These are phyloP conservation scores for Fistularia commersonii DNA, from an alignment of 2,797 vertebrate genomes.

Conservation along the genomic window DNA sequence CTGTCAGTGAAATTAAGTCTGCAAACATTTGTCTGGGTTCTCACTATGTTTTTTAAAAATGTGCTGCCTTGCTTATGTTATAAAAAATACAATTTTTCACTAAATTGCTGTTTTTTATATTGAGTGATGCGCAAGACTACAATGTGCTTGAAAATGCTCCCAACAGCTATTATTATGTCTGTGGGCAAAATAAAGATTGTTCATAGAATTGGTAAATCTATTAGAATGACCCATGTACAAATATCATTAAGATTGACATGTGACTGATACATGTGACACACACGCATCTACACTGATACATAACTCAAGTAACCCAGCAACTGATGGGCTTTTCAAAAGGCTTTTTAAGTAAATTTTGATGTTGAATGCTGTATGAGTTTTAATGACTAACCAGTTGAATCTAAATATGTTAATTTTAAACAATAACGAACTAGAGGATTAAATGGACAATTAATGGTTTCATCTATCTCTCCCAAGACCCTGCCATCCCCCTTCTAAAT, in stretches of 20 bases:
- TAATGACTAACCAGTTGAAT: constrained; percentile 27
- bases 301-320: constrained; percentile 26
- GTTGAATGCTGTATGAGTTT: constrained; percentile 56
- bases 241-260: constrained; percentile 47
- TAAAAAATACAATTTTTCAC: constrained; percentile 59
- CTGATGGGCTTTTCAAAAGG: constrained; percentile 7
- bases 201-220: constrained; percentile 73
- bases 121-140: constrained; percentile 38
- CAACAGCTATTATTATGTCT: constrained; percentile 45
- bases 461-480: too few species aligned
- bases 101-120: constrained; percentile 66
- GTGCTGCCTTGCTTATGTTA: constrained; percentile 38
- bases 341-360: constrained; percentile 65
- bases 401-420: too few species aligned
- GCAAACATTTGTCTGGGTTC: constrained; percentile 37
- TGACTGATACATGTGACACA: constrained; percentile 18
- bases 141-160: constrained; percentile 55
- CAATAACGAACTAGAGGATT: too few species aligned
- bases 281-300: constrained; percentile 14
- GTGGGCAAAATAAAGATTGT: constrained; percentile 56
- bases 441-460: too few species aligned
- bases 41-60: constrained; percentile 60
- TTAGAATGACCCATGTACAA: constrained; percentile 70
- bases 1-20: constrained; percentile 44
- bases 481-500: background rate